Percentiles rank a stretch among this genome's conserved stretches.
Conservation (phyloP, 2,888 invertebrate species). For the Eupithecia centaureata region DNA sequence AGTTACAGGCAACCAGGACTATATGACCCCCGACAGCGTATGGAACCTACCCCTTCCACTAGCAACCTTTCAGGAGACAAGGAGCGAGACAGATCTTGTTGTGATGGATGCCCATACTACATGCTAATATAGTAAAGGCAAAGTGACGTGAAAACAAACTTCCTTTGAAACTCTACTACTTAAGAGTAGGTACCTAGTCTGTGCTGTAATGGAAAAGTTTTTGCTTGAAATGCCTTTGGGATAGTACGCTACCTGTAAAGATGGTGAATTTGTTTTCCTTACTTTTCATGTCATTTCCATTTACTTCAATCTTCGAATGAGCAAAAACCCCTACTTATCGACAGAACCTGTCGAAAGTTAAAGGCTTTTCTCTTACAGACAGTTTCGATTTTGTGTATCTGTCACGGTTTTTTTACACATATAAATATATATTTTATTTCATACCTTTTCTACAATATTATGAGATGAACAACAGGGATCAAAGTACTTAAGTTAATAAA, state of each 20-base stretch:
- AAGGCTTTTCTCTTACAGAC: no score
- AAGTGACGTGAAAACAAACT: conserved; percentile 66
- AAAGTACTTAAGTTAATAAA: no score
- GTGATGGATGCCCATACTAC: conserved; percentile 51
- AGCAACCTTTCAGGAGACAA: conserved; percentile 28
- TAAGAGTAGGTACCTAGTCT: conserved; percentile 48
- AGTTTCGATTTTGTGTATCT: no score
- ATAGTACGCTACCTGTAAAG: conserved; percentile 17
- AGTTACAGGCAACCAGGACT: conserved; percentile 56
- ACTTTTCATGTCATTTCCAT: neutral
- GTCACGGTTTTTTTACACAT: no score
- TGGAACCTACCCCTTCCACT: conserved; percentile 36
- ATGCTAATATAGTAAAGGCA: conserved; percentile 62
- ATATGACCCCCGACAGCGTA: conserved; percentile 47
- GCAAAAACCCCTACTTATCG: no score
- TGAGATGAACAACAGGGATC: no score
- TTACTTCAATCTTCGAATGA: neutral
- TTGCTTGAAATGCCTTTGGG: conserved; percentile 40
- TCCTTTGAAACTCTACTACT: conserved; percentile 63
- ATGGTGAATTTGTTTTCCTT: conserved; percentile 1
- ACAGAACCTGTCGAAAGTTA: no score
- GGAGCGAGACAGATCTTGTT: conserved; percentile 44
- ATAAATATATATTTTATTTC: no score
- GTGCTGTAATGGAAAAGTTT: conserved; percentile 54
- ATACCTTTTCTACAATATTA: no score